Evolutionary conservation across 2,888 invertebrate genomes (phyloP).

Genomic region (Andrena chrysosceles): DNA sequence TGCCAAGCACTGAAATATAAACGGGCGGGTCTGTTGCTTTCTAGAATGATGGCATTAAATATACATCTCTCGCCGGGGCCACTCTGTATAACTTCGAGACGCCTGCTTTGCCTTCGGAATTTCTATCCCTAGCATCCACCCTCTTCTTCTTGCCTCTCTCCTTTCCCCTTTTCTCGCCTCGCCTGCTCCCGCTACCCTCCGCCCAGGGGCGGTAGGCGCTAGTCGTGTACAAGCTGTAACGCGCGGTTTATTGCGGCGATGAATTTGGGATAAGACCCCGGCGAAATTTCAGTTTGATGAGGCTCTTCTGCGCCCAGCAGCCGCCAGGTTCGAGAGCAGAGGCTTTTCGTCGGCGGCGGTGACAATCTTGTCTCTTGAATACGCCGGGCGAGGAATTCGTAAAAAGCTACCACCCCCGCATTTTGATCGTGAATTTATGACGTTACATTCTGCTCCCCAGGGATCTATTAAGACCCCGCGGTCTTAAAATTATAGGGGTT

Average conservation of each 20-base stretch:
- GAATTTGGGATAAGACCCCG: conserved; percentile 78
- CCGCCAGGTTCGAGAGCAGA: conserved; percentile 6
- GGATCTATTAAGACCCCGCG: background rate
- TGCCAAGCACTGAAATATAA: conserved; percentile 76
- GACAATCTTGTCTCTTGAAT: conserved; percentile 37
- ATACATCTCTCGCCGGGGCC: conserved; percentile 74
- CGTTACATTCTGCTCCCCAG: background rate
- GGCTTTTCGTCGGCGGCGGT: background rate
- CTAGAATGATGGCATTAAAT: conserved; percentile 80
- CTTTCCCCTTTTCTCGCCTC: conserved; percentile 39
- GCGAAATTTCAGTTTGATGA: conserved; percentile 80
- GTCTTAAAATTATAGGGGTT: background rate
- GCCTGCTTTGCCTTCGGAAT: conserved; percentile 56
- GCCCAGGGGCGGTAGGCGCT: conserved; percentile 30
- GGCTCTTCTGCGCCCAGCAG: conserved; percentile 38
- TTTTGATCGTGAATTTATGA: conserved; percentile 33
- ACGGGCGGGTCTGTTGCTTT: conserved; percentile 68
- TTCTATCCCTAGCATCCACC: conserved; percentile 49
- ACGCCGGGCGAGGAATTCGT: conserved; percentile 4
- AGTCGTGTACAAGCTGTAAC: conserved; percentile 72
- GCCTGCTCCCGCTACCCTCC: conserved; percentile 8
- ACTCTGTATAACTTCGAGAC: conserved; percentile 56
- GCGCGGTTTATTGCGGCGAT: conserved; percentile 79
- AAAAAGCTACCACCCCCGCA: background rate
- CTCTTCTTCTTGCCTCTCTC: conserved; percentile 22